Evolutionary conservation across 2,113 vertebrate genomes (phyloP).

Genomic region (Brachyhypopomus gauderio): DNA sequence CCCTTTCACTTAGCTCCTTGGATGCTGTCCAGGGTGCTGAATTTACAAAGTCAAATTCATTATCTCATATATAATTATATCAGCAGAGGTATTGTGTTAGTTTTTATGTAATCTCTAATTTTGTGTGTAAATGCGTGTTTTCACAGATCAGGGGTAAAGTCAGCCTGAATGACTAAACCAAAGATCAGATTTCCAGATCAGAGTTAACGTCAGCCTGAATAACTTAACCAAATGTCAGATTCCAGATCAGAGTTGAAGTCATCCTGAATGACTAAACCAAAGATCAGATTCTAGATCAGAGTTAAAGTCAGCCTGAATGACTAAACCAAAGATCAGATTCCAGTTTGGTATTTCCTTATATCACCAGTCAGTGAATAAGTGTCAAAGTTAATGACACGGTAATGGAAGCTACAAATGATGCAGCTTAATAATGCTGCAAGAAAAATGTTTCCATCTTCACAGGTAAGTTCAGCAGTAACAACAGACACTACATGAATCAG

Average conservation of each 20-base stretch:
- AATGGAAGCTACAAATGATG: neutral
- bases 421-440: neutral
- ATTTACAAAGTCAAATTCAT: neutral
- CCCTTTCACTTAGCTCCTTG: no score
- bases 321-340: neutral
- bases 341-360: neutral
- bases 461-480: neutral
- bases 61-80: no score
- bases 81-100: no score
- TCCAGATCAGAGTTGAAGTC: no score
- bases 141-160: no score
- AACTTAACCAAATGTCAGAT: neutral
- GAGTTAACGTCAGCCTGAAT: neutral
- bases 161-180: no score
- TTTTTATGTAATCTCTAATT: no score
- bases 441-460: neutral
- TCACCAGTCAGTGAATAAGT: no score
- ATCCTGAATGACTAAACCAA: no score
- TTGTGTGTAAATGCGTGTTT: no score
- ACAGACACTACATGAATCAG: neutral
- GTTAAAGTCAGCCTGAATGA: neutral
- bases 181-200: no score
- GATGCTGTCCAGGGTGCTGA: neutral
- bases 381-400: neutral
- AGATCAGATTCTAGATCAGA: neutral